Evolutionary conservation across 92 coral and sea anemone genomes (phyloP).

Genomic region (Desmophyllum pertusum): DNA sequence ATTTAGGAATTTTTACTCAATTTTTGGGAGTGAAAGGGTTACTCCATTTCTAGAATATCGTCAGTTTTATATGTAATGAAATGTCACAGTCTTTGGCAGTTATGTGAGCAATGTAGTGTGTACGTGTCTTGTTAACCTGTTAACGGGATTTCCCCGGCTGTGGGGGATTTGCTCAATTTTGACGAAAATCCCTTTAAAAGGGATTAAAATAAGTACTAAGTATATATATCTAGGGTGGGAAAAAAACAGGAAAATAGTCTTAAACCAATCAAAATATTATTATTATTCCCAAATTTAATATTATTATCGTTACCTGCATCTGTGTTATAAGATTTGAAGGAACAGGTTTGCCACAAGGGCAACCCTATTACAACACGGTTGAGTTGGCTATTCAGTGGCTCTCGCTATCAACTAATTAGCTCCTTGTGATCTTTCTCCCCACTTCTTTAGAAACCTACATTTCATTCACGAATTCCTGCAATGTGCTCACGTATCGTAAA

Average conservation of each 20-base stretch:
- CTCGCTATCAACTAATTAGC: background rate
- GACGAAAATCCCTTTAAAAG: background rate
- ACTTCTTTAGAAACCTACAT: background rate
- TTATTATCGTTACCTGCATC: background rate
- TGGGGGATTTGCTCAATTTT: background rate
- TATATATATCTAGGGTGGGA: constrained; percentile 1
- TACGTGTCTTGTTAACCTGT: background rate
- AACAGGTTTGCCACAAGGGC: background rate
- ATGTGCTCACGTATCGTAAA: background rate
- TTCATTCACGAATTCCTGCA: background rate
- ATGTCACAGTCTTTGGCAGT: background rate
- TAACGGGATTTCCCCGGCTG: background rate
- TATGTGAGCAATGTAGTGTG: constrained; percentile 2
- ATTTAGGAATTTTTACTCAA: too few relatives aligned
- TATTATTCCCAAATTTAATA: background rate
- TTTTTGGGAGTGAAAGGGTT: too few relatives aligned
- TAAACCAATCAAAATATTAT: constrained; percentile 7
- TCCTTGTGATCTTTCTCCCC: background rate
- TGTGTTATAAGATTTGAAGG: background rate
- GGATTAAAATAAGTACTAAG: background rate
- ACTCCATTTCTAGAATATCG: background rate
- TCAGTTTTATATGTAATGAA: background rate
- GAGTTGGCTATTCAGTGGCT: background rate
- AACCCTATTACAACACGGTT: background rate
- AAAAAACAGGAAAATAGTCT: constrained; percentile 12